A percentile compares a stretch with the other conserved stretches of the same genome.
Evolutionary conservation across 1,140 invertebrate genomes (phyloP).

Genomic region (Atta cephalotes): DNA sequence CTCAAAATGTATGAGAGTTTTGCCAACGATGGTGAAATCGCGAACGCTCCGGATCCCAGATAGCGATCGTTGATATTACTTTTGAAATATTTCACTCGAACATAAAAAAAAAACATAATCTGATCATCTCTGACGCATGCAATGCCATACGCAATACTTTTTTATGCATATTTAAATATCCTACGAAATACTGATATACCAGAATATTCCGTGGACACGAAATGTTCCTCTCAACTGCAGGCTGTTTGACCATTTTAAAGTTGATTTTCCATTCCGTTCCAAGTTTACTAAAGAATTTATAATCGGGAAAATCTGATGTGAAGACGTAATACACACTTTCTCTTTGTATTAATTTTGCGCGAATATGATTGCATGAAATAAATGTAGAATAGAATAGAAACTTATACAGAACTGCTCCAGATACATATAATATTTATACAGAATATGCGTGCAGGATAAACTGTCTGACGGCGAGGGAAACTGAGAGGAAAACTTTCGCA

Average conservation of each 20-base stretch:
- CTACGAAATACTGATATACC: conserved; percentile 26
- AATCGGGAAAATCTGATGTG: conserved; percentile 15
- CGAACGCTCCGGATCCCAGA: conserved; percentile 28
- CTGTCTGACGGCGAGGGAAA: not conserved
- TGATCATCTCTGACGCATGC: conserved; percentile 30
- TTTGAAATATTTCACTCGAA: conserved; percentile 47
- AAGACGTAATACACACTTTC: not conserved
- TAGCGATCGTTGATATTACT: conserved; percentile 59
- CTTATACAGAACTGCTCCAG: conserved; percentile 8
- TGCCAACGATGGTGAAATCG: conserved; percentile 50
- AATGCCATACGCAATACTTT: conserved; percentile 9
- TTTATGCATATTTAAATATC: conserved; percentile 47
- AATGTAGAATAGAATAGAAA: not conserved
- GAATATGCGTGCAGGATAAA: not conserved
- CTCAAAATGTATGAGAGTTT: conserved; percentile 52
- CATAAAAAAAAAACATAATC: conserved; percentile 50
- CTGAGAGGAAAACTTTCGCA: not conserved
- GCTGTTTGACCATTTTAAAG: not conserved
- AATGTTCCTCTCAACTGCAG: not conserved
- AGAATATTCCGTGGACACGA: not conserved
- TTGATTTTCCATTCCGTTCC: conserved; percentile 13
- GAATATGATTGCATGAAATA: not conserved
- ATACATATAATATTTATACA: conserved; percentile 4
- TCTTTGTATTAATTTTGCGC: conserved; percentile 15
- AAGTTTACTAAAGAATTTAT: conserved; percentile 32